These are phyloP conservation scores for Microvelia longipes DNA, from an alignment of 1,140 invertebrate genomes.

Conservation along the genomic window DNA sequence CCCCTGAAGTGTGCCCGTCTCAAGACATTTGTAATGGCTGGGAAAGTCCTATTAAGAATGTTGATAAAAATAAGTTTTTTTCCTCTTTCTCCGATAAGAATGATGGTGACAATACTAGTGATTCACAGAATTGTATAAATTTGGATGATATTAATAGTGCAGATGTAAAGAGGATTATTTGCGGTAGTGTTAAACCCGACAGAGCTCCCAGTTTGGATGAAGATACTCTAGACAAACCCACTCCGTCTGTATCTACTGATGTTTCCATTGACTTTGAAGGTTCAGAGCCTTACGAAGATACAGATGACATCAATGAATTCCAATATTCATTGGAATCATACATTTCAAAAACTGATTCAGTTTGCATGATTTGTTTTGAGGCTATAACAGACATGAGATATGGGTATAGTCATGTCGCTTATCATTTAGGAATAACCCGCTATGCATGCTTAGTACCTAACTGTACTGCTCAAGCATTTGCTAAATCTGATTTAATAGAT, in stretches of 20 bases:
- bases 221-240: background rate
- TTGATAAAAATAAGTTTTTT: too few relatives aligned
- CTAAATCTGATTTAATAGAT: background rate
- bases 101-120: too few relatives aligned
- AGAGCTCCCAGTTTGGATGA: background rate
- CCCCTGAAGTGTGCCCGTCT: too few relatives aligned
- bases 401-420: background rate
- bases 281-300: background rate
- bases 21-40: background rate
- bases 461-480: background rate
- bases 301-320: background rate
- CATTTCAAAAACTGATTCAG: background rate
- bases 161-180: background rate
- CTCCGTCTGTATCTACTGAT: background rate
- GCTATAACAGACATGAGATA: background rate
- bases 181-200: background rate
- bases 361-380: background rate
- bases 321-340: background rate
- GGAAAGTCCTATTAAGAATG: too few relatives aligned
- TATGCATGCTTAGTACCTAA: background rate
- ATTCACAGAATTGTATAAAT: too few relatives aligned
- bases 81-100: too few relatives aligned
- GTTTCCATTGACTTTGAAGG: background rate
- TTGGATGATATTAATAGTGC: background rate
- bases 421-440: background rate